Base-by-base conservation (phyloP, 2,113 vertebrate species). In the Empidonax alnorum region DNA sequence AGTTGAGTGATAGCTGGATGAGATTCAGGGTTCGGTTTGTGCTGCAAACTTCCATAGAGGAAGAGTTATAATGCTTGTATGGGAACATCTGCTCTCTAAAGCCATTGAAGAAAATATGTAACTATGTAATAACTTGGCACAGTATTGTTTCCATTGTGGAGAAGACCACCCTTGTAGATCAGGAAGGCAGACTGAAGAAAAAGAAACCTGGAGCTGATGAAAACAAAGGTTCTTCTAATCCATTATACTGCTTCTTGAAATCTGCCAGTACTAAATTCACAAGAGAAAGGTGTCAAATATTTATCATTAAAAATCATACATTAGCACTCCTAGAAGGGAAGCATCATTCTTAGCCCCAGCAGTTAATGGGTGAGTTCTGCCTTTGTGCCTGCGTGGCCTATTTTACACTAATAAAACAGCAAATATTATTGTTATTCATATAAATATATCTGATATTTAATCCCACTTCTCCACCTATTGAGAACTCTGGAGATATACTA, bases 81-180 rank as follows among this genome's bases (percentile, higher is more conserved):
- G 82, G 72, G 68, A 93, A 90, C 50, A 81, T 90, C 85, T 94
- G 92, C 55, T 86, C 35, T 94, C 47, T 56, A 88, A 94, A 93
- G 75, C 28, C 55, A 63, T 90, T 74, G 76, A 56, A 85, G 91
- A 91, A 94, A 90, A 55, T 58, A 66, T 55, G 33, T 42, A 74
- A 52, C 77, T 68, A 13, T 76, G 68, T 89, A 85, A 80, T 93
- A 84, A 75, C 76, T 96, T 97, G 94, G 94, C 94, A 33, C 12
- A 24, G 18, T 6, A 25, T 49, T 65, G 12, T 88, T 95, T 87
- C 66, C 76, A 92, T 9, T 63, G 66, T 65, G 63, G 75, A 81
- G 59, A 66, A 89, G 93, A 94, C 93, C 94, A 96, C 95, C 88
- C 93, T 56, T 82, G 88, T 68, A 84, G 93, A 90, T 67, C 37